Evolutionary conservation across 2,888 invertebrate genomes (phyloP), one percentile per base, ranked within the genome.

Genomic region (Pilophorus perplexus): DNA sequence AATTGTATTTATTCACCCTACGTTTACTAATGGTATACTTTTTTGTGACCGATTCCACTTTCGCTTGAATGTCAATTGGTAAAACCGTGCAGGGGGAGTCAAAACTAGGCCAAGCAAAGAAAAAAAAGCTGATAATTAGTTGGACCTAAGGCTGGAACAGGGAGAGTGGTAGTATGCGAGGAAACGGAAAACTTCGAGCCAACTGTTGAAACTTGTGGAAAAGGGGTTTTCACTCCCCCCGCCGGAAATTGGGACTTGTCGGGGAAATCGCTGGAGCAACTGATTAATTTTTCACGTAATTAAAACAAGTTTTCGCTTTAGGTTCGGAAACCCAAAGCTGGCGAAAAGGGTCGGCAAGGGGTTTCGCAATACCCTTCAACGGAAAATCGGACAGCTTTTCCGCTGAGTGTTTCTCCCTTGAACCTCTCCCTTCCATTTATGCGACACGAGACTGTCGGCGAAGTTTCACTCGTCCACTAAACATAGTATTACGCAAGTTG

Each of bases 231-330:
- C 18, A 16, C 55, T 37, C 38, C 22, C 38, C 23, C 16, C 40
- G 16, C 12, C 38, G 28, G 60, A 46, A 60, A 60, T 60, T 60
- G 60, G 60, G 60, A 60, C 46, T 60, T 46, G 60, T 44, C 38
- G 60, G n/a, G n/a, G 60, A 33, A 60, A 60, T 60, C 60, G 60
- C 60, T 46, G 60, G 46, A 44, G 60, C 60, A 28, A 38, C 60
- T 60, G 60, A 60, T 60, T 60, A 60, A 60, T 60, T 60, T 60
- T 60, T 60, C 60, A 60, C 60, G 60, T 60, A 60, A 60, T 60
- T 60, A 60, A 60, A 60, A 60, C 60, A 60, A 60, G 44, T 60
- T 60, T 60, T 8, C 27, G 14, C 28, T 25, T 27, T 27, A 12
- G 33, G n/a, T n/a, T n/a, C 12, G 33, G 33, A 33, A 8, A 12